Evolutionary conservation across 2,888 invertebrate species (phyloP).

Genomic region (Pseudeuparius sepicola): DNA sequence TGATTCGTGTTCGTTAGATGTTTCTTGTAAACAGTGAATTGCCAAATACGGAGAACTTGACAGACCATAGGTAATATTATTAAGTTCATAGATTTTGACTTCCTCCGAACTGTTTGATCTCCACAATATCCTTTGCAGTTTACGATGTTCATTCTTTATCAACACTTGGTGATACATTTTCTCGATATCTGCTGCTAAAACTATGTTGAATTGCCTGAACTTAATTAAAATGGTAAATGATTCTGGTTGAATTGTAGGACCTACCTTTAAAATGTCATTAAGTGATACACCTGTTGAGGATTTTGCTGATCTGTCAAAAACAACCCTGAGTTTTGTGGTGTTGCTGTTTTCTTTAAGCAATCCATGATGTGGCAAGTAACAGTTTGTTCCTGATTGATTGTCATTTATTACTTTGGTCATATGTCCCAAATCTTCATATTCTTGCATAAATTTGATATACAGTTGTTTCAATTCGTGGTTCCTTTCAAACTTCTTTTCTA

Average conservation of each 20-base stretch:
- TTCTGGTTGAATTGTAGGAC: conserved; percentile 12
- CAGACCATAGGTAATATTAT: too few species aligned
- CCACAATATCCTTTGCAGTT: too few species aligned
- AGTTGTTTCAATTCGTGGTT: conserved; percentile 4
- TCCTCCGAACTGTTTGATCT: too few species aligned
- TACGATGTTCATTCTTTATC: too few species aligned
- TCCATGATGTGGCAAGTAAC: conserved; percentile 10
- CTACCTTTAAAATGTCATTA: conserved; percentile 11
- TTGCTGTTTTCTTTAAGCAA: conserved; percentile 8
- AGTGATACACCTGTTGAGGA: conserved; percentile 10
- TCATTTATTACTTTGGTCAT: conserved; percentile 10
- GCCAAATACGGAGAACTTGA: too few species aligned
- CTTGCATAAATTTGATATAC: conserved; percentile 11
- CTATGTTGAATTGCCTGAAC: too few species aligned
- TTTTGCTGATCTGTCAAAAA: conserved; percentile 9
- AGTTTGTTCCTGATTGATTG: conserved; percentile 2
- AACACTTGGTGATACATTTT: too few species aligned
- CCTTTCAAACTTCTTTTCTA: conserved; percentile 9
- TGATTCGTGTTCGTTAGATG: too few species aligned
- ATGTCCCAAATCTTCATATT: conserved; percentile 5
- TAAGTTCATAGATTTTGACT: too few species aligned
- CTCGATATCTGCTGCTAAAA: too few species aligned
- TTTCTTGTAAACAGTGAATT: too few species aligned
- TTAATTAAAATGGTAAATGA: conserved; percentile 12
- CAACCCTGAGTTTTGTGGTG: conserved; percentile 14